Base-by-base conservation (phyloP, 2,888 invertebrate genomes). In the Suillia variegata region DNA sequence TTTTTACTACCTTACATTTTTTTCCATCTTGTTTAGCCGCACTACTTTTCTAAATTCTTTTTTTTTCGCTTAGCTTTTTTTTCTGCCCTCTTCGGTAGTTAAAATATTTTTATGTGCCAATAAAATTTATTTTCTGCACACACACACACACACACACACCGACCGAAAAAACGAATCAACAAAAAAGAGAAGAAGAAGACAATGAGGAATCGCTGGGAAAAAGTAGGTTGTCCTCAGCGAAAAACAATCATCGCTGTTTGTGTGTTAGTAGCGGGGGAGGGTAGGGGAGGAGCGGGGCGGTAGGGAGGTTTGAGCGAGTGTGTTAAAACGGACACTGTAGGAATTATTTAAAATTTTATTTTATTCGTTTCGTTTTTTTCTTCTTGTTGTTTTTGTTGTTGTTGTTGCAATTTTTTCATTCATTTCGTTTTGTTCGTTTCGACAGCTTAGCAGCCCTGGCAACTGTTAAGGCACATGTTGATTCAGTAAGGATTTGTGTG, bases 101-200 rank as follows among this genome's bases (percentile, higher is more conserved):
- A 50, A 53, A 51, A 59, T 31, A 42, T 62, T 67, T 70, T 70
- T 70, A 70, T 70, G 62, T 33, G 62, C 66, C 67, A 67, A 70
- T 70, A 70, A 70, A 70, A 70, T 70, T 68, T 67, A 70, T 65
- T 60, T 50, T 59, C 64, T 20, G 13, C 47, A 24, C 26, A 4
- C 54, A 15, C 13, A 62, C 58, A 64, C 64, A n/a, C n/a, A 65
- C 26, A n/a, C n/a, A 38, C 38, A 4, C n/a, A 4, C n/a, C n/a
- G 38, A 4, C 38, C 38, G 15, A n/a, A 26, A 38, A 10, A 38
- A 10, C 38, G 38, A 10, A 13, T 38, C 26, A 26, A 26, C 10
- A 10, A 26, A 45, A 18, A 18, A 45, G 20, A 3, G 13, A 20
- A 20, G 45, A 18, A 45, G 13, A 17, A 20, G 5, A 45, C 5